Percentiles rank a stretch among this genome's conserved stretches.
phyloP scores from a whole-genome alignment of 1,140 invertebrate genomes.

The Trichonephila clavipes region DNA sequence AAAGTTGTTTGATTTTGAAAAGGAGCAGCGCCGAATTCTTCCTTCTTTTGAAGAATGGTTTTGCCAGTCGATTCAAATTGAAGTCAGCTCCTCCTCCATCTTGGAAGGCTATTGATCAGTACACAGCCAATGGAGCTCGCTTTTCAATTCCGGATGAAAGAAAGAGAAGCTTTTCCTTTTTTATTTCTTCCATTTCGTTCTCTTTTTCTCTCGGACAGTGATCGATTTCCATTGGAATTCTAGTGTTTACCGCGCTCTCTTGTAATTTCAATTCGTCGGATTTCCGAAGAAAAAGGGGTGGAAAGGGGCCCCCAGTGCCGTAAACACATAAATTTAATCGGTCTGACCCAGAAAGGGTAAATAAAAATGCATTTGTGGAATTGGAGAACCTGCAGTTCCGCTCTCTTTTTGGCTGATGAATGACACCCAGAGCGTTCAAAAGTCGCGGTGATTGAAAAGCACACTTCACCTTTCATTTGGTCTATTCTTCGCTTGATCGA shows the following conservation, averaged over 20 bases:
- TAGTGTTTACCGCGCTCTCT: slow-evolving; percentile 66
- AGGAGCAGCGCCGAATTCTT: slow-evolving; percentile 18
- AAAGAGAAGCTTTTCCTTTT: slow-evolving; percentile 35
- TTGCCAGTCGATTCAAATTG: slow-evolving; percentile 62
- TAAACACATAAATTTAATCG: slow-evolving; percentile 72
- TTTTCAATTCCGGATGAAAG: slow-evolving; percentile 65
- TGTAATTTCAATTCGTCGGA: slow-evolving; percentile 72
- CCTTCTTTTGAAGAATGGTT: slow-evolving; percentile 64
- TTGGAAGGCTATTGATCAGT: slow-evolving; percentile 74
- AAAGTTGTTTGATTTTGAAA: slow-evolving; percentile 76
- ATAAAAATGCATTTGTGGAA: slow-evolving; percentile 25
- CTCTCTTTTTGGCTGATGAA: background rate
- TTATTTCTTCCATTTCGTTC: background rate
- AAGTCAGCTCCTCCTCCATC: slow-evolving; percentile 62
- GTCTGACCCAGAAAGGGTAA: slow-evolving; percentile 51
- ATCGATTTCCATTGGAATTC: slow-evolving; percentile 75
- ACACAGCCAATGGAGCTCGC: slow-evolving; percentile 58
- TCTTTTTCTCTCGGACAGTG: slow-evolving; percentile 34
- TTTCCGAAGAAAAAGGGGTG: slow-evolving; percentile 1
- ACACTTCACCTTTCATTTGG: background rate
- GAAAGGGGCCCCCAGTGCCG: background rate
- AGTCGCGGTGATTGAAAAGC: background rate
- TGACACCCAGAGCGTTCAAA: background rate
- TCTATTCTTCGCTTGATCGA: no score
- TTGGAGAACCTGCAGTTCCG: background rate